Conservation (phyloP, 2,888 invertebrate species). For the Onthophagus sagittarius region DNA sequence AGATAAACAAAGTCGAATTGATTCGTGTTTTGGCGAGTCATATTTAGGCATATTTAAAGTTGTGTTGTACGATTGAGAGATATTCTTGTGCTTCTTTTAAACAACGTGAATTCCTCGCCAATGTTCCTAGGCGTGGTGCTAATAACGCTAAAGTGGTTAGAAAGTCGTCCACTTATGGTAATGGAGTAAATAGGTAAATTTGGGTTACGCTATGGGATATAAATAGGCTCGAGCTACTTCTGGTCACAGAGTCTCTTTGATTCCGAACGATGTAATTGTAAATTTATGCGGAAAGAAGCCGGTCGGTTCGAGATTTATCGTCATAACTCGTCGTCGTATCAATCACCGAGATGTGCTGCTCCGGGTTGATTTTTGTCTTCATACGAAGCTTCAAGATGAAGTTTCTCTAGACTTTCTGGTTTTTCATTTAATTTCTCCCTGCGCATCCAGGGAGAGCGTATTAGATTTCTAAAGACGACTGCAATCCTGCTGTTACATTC, state of each 20-base stretch:
- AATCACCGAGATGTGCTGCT: neutral
- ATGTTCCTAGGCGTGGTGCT: neutral
- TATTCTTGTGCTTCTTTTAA: neutral
- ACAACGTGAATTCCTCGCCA: neutral
- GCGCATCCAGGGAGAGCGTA: neutral
- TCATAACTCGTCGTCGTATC: neutral
- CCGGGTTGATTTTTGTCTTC: neutral
- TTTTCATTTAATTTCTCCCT: conserved; percentile 6
- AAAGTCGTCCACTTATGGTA: neutral
- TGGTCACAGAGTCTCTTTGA: neutral
- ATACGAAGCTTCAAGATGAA: neutral
- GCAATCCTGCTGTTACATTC: neutral
- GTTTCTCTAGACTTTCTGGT: conserved; percentile 1
- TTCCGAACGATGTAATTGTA: neutral
- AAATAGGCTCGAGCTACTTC: neutral
- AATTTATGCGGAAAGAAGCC: neutral
- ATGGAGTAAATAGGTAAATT: neutral
- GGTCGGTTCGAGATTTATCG: neutral
- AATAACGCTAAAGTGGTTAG: neutral
- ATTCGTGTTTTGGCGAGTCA: too few species aligned
- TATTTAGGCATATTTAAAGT: too few species aligned
- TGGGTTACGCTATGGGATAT: neutral
- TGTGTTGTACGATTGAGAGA: too few species aligned
- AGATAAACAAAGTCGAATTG: too few species aligned
- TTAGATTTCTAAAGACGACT: neutral